Evolutionary conservation across 2,797 vertebrate species (phyloP).

Genomic region (Coilia nasus): DNA sequence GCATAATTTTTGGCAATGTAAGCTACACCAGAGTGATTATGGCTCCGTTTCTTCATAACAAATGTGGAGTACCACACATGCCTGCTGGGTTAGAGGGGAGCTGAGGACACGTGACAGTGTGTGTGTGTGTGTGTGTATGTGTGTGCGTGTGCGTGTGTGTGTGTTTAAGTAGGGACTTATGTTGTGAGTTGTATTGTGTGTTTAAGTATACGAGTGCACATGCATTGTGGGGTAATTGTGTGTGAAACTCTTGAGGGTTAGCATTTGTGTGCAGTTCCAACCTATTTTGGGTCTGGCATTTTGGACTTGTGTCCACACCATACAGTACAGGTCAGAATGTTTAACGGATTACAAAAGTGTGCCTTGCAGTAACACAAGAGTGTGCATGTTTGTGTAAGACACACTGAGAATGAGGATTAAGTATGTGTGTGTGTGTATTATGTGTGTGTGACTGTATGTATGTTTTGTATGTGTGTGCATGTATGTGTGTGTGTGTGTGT

Average conservation of each 20-base stretch:
- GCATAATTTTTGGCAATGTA: background rate
- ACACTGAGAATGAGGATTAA: no score
- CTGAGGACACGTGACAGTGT: background rate
- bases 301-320: no score
- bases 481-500: constrained; percentile 10
- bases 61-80: background rate
- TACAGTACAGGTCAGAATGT: no score
- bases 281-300: no score
- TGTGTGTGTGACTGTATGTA: background rate
- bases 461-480: background rate
- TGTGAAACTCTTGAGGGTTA: no score
- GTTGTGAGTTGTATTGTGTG: no score
- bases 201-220: no score
- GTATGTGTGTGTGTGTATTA: no score
- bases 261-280: no score
- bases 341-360: no score
- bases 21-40: background rate
- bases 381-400: background rate
- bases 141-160: background rate
- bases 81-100: background rate
- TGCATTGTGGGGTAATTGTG: no score
- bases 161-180: background rate
- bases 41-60: background rate
- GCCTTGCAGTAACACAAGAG: no score
- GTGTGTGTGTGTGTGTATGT: background rate